phyloP scores from a whole-genome alignment of 2,888 invertebrate genomes.

The Cordilura impudica region DNA sequence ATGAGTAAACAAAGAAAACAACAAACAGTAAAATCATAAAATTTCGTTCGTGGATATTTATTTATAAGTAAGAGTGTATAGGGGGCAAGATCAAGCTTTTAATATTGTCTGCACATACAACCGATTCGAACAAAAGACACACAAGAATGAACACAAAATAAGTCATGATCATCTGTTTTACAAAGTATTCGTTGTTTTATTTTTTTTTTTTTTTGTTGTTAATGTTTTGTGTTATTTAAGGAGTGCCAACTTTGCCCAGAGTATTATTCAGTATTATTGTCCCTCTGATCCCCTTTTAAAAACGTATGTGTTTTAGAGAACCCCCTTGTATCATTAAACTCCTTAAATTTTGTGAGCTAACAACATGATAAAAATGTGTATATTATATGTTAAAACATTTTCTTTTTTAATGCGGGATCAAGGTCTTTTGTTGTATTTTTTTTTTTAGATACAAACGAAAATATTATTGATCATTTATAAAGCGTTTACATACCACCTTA shows the following conservation, averaged over 20 bases:
- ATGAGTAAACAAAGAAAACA: neutral
- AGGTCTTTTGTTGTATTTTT: constrained; percentile 69
- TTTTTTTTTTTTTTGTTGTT: constrained; percentile 24
- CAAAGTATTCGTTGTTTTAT: constrained; percentile 35
- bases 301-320: neutral
- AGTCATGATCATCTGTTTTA: constrained; percentile 59
- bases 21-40: neutral
- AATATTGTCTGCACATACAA: neutral
- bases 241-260: neutral
- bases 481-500: neutral
- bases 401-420: constrained; percentile 72
- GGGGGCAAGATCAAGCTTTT: constrained; percentile 54
- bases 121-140: neutral
- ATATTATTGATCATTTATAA: neutral
- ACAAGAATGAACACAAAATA: neutral
- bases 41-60: neutral
- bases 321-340: neutral
- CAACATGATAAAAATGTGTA: neutral
- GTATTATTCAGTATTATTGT: neutral
- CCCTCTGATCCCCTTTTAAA: no score
- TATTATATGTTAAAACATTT: constrained; percentile 1
- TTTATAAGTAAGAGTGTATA: constrained; percentile 19
- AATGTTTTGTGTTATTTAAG: no score
- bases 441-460: no score
- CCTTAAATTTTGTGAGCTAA: neutral